phyloP scores from a whole-genome alignment of 1,140 invertebrate species.

The Drosophila arizonae region DNA sequence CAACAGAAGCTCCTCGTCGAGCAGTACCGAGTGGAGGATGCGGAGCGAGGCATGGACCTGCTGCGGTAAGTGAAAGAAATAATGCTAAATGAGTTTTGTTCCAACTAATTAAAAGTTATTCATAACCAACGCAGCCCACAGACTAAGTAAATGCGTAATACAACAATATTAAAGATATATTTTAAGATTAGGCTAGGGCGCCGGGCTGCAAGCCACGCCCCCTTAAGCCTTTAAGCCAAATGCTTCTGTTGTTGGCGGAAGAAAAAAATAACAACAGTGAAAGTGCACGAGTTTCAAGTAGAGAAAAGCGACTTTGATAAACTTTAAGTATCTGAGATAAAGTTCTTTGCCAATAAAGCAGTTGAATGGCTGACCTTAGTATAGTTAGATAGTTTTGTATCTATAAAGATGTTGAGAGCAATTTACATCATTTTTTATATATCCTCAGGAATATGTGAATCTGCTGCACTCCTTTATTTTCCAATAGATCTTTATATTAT shows the following conservation, averaged over 20 bases:
- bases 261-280: background rate
- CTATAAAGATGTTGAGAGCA: too few species aligned
- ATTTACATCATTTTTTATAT: too few species aligned
- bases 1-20: slow-evolving; percentile 72
- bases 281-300: background rate
- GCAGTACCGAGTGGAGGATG: slow-evolving; percentile 72
- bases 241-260: background rate
- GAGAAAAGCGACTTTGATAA: background rate
- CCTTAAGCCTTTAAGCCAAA: background rate
- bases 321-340: background rate
- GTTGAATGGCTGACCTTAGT: background rate
- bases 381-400: too few species aligned
- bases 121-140: background rate
- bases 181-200: background rate
- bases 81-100: background rate
- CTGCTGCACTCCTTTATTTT: too few species aligned
- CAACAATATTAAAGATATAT: slow-evolving; percentile 1
- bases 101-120: slow-evolving; percentile 37
- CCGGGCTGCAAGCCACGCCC: background rate
- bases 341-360: background rate
- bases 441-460: too few species aligned
- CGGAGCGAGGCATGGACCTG: slow-evolving; percentile 72
- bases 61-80: slow-evolving; percentile 60
- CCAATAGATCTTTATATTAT: too few species aligned
- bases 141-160: background rate